Percentiles rank a stretch among this genome's conserved stretches.
phyloP scores from a whole-genome alignment of 2,797 vertebrate species.

The Spinibarbus caldwelli region DNA sequence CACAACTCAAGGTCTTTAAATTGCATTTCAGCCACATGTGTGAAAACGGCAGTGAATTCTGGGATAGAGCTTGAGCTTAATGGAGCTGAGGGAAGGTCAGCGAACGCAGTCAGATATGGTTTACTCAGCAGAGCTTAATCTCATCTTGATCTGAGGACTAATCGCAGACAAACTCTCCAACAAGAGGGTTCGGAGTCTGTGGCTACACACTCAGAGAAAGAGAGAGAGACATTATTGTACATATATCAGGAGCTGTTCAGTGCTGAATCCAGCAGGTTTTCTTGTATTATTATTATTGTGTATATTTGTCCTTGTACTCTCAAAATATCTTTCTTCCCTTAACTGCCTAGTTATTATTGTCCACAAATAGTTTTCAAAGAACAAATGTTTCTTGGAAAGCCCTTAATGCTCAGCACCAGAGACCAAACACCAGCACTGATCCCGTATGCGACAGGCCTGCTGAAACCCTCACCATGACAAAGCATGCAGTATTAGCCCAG shows the following conservation, averaged over 20 bases:
- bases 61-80: neutral
- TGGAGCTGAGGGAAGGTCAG: constrained; percentile 28
- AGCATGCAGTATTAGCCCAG: constrained; percentile 20
- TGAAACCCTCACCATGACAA: constrained; percentile 30
- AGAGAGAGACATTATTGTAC: constrained; percentile 71
- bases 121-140: constrained; percentile 34
- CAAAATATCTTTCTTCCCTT: neutral
- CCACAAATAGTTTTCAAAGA: neutral
- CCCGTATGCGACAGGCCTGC: neutral
- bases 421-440: constrained; percentile 11
- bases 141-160: constrained; percentile 31
- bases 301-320: constrained; percentile 47
- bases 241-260: constrained; percentile 66
- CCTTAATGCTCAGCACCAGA: neutral
- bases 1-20: neutral
- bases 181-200: neutral
- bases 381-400: neutral
- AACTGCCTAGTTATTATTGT: neutral
- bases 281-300: constrained; percentile 18
- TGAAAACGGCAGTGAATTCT: neutral
- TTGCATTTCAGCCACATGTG: neutral
- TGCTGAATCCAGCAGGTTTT: constrained; percentile 69
- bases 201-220: neutral
- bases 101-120: neutral
- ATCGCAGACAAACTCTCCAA: constrained; percentile 18